Base-by-base conservation (phyloP, 2,797 vertebrate genomes). In the Sciurus carolinensis region DNA sequence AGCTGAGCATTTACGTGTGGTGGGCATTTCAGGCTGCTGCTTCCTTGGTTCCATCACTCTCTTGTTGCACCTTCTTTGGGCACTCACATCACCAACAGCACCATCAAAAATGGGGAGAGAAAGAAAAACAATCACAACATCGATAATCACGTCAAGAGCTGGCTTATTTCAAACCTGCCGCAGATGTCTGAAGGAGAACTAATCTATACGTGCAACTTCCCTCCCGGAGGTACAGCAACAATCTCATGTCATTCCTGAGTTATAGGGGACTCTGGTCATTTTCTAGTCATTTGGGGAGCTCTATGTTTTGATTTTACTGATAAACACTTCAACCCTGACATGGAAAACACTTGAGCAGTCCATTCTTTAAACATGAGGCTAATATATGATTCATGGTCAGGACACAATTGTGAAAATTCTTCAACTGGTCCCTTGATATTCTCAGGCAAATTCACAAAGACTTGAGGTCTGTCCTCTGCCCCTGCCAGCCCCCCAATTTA, bases 301-400 rank as follows among this genome's bases (percentile, higher is more conserved):
- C 92, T 95, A 62, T 59, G 71, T 79, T 94, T 90, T 91, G 57
- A 62, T 91, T 84, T 42, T 67, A 50, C 79, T 22, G 77, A 67
- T 50, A 95, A 36, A 76, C 26, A 59, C 28, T 77, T 95, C 36
- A 72, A 71, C 64, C 28, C 30, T 1, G 1, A 93, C 94, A 90
- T 94, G 50, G 66, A 71, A 72, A 97, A 87, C 93, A 76, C 64
- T 92, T 44, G 20, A 80, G 44, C 22, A 36, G 42, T 84, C 54
- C 47, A 14, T 89, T 84, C 75, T 91, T 92, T 92, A 77, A 92
- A 84, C 67, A 94, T 71, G 57, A 66, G 77, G 87, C 90, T 87
- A 85, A 93, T 86, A n/a, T 79, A 86, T 93, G 8, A 77, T 93
- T 92, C 95, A 36, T 39, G 10, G 5, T 50, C 33, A 50, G 76